A percentile compares a stretch with the other conserved stretches of the same genome.
Conservation (phyloP, 1,140 invertebrate genomes). For the Ips nitidus region DNA sequence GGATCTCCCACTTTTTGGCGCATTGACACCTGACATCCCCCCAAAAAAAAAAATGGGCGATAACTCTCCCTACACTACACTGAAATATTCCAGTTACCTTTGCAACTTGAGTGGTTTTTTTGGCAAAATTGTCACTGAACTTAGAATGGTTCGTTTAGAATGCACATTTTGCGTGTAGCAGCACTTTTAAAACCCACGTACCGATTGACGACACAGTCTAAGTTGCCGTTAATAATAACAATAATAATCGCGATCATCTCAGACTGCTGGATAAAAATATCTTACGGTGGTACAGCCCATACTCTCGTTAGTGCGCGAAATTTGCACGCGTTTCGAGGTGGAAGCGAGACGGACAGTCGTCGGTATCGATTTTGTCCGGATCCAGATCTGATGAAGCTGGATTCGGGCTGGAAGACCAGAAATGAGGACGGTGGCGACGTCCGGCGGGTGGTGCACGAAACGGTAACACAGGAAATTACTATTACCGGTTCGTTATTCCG, state of each 20-base stretch:
- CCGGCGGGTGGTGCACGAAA: constrained; percentile 32
- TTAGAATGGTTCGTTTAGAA: not conserved
- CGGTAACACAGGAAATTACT: constrained; percentile 6
- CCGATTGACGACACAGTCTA: not conserved
- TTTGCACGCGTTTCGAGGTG: constrained; percentile 18
- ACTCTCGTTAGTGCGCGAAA: constrained; percentile 34
- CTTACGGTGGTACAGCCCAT: constrained; percentile 35
- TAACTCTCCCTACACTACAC: not conserved
- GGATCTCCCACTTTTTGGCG: not conserved
- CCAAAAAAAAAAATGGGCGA: not conserved
- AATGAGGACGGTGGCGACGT: constrained; percentile 25
- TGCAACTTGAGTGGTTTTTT: not conserved
- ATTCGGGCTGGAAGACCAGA: constrained; percentile 11
- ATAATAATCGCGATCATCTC: constrained; percentile 9
- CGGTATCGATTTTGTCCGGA: constrained; percentile 38
- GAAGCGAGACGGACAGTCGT: constrained; percentile 10
- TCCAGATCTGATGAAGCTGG: constrained; percentile 24
- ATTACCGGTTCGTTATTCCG: constrained; percentile 9
- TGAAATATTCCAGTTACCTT: not conserved
- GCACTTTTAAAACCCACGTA: not conserved
- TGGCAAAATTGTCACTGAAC: not conserved
- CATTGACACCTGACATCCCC: not conserved
- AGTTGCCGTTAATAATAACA: constrained; percentile 15
- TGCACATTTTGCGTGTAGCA: not conserved
- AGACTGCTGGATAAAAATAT: constrained; percentile 27